phyloP scores from a whole-genome alignment of 2,888 invertebrate species.

The Empis stercorea region DNA sequence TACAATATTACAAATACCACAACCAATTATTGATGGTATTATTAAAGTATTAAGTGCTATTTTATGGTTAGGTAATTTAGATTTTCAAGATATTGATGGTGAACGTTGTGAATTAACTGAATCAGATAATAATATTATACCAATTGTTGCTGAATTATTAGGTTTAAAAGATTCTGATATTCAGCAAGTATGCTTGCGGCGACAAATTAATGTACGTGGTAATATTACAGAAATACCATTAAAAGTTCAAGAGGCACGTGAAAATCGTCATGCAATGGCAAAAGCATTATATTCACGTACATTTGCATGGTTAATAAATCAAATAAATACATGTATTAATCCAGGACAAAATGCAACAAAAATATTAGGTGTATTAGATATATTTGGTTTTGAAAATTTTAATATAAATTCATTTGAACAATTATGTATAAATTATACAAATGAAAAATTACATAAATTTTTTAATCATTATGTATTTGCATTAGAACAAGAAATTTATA shows the following conservation, averaged over 20 bases:
- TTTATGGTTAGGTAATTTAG: constrained; percentile 79
- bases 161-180: constrained; percentile 64
- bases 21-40: constrained; percentile 76
- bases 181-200: constrained; percentile 56
- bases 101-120: constrained; percentile 65
- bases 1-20: constrained; percentile 75
- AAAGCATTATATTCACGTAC: constrained; percentile 81
- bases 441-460: constrained; percentile 88
- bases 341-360: constrained; percentile 67
- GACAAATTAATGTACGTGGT: constrained; percentile 85
- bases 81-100: constrained; percentile 75
- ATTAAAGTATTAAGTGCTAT: constrained; percentile 80
- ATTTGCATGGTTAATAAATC: constrained; percentile 84
- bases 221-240: constrained; percentile 87
- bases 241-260: constrained; percentile 74
- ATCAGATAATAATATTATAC: constrained; percentile 57
- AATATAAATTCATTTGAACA: constrained; percentile 83
- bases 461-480: constrained; percentile 95
- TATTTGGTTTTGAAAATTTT: constrained; percentile 91
- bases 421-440: constrained; percentile 86
- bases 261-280: constrained; percentile 88
- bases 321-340: constrained; percentile 84
- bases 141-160: constrained; percentile 57
- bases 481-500: constrained; percentile 83
- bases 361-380: constrained; percentile 80